Evolutionary conservation across 2,113 vertebrate species (phyloP).

Genomic region (Antennarius striatus): DNA sequence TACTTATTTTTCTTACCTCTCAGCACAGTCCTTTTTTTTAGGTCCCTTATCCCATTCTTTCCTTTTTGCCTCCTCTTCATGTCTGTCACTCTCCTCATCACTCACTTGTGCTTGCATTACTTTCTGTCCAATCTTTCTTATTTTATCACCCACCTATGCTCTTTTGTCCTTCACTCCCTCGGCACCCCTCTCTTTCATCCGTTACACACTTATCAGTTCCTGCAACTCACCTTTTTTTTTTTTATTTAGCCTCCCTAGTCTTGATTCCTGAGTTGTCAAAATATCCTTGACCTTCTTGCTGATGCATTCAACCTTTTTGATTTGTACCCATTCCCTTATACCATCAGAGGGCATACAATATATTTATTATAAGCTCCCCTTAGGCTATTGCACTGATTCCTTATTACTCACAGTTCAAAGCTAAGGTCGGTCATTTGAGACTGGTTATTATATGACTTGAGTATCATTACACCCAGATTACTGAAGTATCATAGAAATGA

Average conservation of each 20-base stretch:
- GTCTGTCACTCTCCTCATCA: constrained; percentile 6
- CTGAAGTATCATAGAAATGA: too few species aligned
- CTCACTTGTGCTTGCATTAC: neutral
- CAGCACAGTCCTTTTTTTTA: constrained; percentile 10
- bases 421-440: too few species aligned
- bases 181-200: neutral
- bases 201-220: neutral
- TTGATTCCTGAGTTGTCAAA: constrained; percentile 1
- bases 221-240: constrained; percentile 11
- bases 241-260: neutral
- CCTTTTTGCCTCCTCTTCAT: neutral
- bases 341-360: neutral
- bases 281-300: constrained; percentile 4
- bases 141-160: constrained; percentile 5
- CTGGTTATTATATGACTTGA: too few species aligned
- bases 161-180: constrained; percentile 9
- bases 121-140: neutral
- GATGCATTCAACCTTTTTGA: constrained; percentile 21
- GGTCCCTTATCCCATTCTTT: neutral
- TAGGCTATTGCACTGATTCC: too few species aligned
- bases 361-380: neutral
- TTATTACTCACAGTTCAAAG: too few species aligned
- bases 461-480: too few species aligned
- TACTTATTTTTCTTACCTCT: neutral
- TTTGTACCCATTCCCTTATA: neutral